phyloP scores from a whole-genome alignment of 1,140 invertebrate species.

The Lethocerus indicus region DNA sequence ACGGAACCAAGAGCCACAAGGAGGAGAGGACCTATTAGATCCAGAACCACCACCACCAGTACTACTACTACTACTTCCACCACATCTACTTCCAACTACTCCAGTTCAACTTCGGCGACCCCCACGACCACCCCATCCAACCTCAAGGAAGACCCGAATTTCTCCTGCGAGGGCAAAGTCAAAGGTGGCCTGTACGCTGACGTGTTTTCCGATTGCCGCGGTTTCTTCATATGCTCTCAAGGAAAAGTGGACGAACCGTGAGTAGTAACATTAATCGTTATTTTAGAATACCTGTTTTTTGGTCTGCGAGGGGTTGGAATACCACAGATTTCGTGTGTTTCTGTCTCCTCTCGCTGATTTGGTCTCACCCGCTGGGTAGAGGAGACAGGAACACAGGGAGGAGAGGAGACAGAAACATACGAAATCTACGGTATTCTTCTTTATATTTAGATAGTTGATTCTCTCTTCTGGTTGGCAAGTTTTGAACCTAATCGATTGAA shows the following conservation, averaged over 20 bases:
- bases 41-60: background rate
- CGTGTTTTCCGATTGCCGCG: conserved; percentile 31
- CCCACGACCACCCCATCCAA: background rate
- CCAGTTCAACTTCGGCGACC: background rate
- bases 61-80: background rate
- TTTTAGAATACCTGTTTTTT: no score
- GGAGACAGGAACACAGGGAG: no score
- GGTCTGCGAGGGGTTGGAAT: no score
- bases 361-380: no score
- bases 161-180: conserved; percentile 36
- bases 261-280: conserved; percentile 9
- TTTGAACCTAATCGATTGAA: no score
- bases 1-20: no score
- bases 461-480: no score
- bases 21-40: background rate
- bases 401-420: no score
- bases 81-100: background rate
- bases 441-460: no score
- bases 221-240: conserved; percentile 26
- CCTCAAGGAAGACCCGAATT: conserved; percentile 38
- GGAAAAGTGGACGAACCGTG: conserved; percentile 20
- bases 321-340: no score
- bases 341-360: no score
- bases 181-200: conserved; percentile 42
- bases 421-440: no score